Conservation (phyloP, 1,140 invertebrate species). For the Triops longicaudatus region DNA sequence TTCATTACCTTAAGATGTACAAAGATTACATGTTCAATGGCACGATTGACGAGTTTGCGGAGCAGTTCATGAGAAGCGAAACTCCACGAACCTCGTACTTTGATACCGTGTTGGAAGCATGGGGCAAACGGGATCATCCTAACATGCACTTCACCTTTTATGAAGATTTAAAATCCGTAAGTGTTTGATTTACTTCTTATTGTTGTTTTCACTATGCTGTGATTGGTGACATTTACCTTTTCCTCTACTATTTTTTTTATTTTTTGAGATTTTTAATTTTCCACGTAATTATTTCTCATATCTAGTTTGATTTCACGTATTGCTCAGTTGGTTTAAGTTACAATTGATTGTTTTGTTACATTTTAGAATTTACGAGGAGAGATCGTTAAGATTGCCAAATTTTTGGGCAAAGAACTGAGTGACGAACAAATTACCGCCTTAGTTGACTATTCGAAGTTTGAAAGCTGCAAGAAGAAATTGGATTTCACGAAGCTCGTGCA, state of each 20-base stretch:
- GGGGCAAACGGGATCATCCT: conserved; percentile 34
- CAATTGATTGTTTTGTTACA: no score
- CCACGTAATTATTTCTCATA: no score
- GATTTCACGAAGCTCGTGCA: no score
- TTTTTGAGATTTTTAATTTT: no score
- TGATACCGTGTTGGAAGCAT: conserved; percentile 31
- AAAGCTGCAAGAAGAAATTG: conserved; percentile 41
- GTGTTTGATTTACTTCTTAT: no score
- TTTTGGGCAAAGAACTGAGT: conserved; percentile 33
- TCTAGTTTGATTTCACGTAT: no score
- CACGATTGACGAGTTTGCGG: conserved; percentile 64
- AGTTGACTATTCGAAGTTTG: conserved; percentile 35
- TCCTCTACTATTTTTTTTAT: no score
- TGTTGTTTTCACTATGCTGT: no score
- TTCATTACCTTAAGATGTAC: conserved; percentile 62
- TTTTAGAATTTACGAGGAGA: conserved; percentile 11
- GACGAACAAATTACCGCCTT: conserved; percentile 33
- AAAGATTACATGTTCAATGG: conserved; percentile 61
- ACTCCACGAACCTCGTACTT: conserved; percentile 6
- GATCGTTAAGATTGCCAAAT: not conserved
- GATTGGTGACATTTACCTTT: no score
- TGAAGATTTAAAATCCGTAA: conserved; percentile 35
- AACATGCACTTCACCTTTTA: conserved; percentile 39
- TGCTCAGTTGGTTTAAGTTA: no score
- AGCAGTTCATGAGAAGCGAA: conserved; percentile 62